phyloP scores from a whole-genome alignment of 2,888 invertebrate genomes.

The Sminthurides aquaticus region DNA sequence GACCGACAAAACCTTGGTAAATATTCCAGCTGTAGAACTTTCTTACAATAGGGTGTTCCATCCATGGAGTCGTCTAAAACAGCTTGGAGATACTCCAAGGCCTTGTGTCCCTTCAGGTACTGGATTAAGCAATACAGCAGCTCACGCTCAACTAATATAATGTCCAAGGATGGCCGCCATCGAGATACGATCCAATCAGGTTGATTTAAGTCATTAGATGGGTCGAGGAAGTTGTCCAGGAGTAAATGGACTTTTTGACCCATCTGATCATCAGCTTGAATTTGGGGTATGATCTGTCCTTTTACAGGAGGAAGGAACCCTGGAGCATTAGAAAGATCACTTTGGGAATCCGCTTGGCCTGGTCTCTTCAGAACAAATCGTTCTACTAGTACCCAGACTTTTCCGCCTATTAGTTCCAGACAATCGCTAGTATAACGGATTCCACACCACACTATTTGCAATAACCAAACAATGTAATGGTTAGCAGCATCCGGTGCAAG shows the following conservation, averaged over 20 bases:
- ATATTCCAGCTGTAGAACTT: conserved; percentile 37
- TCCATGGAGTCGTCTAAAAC: conserved; percentile 39
- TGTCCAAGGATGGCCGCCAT: conserved; percentile 37
- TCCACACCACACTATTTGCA: not conserved
- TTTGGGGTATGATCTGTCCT: not conserved
- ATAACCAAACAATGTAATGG: not conserved
- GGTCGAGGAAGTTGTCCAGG: conserved; percentile 38
- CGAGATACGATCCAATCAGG: conserved; percentile 34
- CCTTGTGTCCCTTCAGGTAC: conserved; percentile 37
- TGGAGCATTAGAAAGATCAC: not conserved
- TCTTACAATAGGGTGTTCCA: conserved; percentile 36
- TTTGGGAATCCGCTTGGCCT: not conserved
- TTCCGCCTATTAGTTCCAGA: not conserved
- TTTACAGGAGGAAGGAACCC: not conserved
- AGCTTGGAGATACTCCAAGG: conserved; percentile 40
- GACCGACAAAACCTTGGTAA: conserved; percentile 38
- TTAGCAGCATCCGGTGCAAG: not conserved
- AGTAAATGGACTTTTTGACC: conserved; percentile 30
- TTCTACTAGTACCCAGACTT: not conserved
- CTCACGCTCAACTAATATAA: conserved; percentile 38
- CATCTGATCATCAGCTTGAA: not conserved
- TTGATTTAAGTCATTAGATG: conserved; percentile 33
- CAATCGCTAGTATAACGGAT: not conserved
- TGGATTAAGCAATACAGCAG: conserved; percentile 41
- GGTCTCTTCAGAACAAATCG: not conserved